Evolutionary conservation across 2,888 invertebrate genomes (phyloP), one percentile per base, ranked within the genome.

Genomic region (Hyalella azteca): DNA sequence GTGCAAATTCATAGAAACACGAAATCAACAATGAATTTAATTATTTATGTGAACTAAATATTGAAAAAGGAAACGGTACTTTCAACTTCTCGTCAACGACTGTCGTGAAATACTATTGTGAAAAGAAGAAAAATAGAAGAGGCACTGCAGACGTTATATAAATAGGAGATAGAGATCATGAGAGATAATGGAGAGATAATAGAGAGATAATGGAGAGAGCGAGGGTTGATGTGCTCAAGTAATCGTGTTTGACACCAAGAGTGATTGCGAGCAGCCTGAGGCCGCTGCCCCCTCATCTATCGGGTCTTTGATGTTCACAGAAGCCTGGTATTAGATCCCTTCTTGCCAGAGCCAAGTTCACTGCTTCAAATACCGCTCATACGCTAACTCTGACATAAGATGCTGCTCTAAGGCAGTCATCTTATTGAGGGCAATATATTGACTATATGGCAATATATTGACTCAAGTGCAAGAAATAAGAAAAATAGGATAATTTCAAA

Each of bases 211-310:
- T n/a, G n/a, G 54, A 54, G 29, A 29, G 54, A 54, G 22, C 22
- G 54, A 29, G 54, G 29, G 13, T 29, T 54, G 26, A 54, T 54
- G 54, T 22, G 22, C 54, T 29, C 54, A 66, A 36, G 66, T 36
- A 66, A 36, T 66, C 66, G 66, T 66, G 66, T 66, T 66, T 66
- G 66, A 66, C 66, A 66, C 66, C 66, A 66, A 39, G 36, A 66
- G 66, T 36, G 66, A 66, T 66, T 66, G 66, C 36, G 19, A 66
- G 66, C 29, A 39, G 66, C 66, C 66, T 36, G 36, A 19, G 29
- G 66, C 66, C 5, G 22, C 66, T 32, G 32, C 36, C 36, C 15
- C 66, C 66, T 66, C 66, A 66, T 66, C 66, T 66, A 66, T 66
- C 66, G 66, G 36, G 36, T 7, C 66, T 66, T 66, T 66, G 66